These are phyloP conservation scores for Gila robusta DNA, from an alignment of 2,797 vertebrate genomes.

Conservation along the genomic window DNA sequence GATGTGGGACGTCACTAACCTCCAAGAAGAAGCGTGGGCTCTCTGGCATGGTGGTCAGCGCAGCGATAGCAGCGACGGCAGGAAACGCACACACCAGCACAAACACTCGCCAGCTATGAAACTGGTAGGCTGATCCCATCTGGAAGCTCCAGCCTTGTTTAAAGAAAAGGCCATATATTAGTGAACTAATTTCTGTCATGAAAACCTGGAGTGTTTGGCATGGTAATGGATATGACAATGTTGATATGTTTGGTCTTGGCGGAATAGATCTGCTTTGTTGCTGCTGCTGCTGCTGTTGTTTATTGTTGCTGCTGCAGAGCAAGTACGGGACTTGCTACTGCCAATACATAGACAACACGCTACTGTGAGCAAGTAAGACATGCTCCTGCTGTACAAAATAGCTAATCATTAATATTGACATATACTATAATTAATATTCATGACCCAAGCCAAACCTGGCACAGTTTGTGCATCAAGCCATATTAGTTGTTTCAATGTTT, in stretches of 20 bases:
- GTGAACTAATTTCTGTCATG: neutral
- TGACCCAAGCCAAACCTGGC: neutral
- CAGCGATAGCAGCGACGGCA: constrained; percentile 92
- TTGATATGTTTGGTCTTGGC: no score
- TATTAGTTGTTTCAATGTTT: neutral
- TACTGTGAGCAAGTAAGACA: no score
- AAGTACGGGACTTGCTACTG: no score
- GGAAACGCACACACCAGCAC: constrained; percentile 96
- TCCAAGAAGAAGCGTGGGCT: constrained; percentile 97
- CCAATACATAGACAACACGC: no score
- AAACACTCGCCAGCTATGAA: constrained; percentile 98
- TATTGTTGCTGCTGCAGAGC: no score
- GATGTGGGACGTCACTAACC: constrained; percentile 74
- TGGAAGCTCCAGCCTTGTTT: constrained; percentile 96
- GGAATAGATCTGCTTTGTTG: no score
- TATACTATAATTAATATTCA: neutral
- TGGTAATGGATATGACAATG: neutral
- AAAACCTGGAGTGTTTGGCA: neutral
- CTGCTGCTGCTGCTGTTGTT: no score
- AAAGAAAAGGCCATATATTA: neutral
- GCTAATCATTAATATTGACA: neutral
- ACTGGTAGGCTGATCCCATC: constrained; percentile 98
- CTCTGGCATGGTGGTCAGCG: constrained; percentile 95
- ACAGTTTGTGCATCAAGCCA: neutral
- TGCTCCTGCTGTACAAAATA: no score